Conservation (phyloP, 92 coral and sea anemone genomes). For the Phenganax subtilis region DNA sequence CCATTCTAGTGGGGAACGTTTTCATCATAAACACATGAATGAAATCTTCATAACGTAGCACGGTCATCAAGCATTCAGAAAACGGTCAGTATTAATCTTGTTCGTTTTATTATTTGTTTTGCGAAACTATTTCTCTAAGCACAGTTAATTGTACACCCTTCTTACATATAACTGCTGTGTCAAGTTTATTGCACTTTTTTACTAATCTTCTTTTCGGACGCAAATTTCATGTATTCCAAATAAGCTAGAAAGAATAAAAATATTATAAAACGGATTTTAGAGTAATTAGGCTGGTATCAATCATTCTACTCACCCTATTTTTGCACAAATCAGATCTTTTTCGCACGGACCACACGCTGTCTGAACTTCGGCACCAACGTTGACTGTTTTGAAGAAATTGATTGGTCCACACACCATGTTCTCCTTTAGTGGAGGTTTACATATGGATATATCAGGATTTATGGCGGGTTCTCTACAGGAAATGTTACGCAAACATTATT, state of each 20-base stretch:
- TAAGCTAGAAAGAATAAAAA: slow-evolving; percentile 52
- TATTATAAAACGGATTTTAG: background rate
- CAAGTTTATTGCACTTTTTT: background rate
- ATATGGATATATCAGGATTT: slow-evolving; percentile 95
- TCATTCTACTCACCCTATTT: slow-evolving; percentile 84
- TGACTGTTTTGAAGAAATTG: slow-evolving; percentile 90
- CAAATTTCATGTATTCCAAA: slow-evolving; percentile 99
- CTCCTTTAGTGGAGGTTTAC: slow-evolving; percentile 91
- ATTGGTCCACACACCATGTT: slow-evolving; percentile 97
- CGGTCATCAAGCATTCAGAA: no score
- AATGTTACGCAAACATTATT: background rate
- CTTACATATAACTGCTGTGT: no score
- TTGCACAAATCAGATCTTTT: slow-evolving; percentile 88
- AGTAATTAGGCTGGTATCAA: background rate
- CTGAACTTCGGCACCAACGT: slow-evolving; percentile 94
- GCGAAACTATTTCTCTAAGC: no score
- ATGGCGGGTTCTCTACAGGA: slow-evolving; percentile 83
- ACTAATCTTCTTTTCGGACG: slow-evolving; percentile 38
- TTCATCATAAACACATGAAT: no score
- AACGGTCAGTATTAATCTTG: no score
- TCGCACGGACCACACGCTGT: slow-evolving; percentile 99
- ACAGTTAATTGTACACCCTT: no score
- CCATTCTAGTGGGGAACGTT: no score
- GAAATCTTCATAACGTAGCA: no score
- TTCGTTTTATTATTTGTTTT: no score